phyloP scores from a whole-genome alignment of 2,888 invertebrate genomes.

The Sepiola atlantica region DNA sequence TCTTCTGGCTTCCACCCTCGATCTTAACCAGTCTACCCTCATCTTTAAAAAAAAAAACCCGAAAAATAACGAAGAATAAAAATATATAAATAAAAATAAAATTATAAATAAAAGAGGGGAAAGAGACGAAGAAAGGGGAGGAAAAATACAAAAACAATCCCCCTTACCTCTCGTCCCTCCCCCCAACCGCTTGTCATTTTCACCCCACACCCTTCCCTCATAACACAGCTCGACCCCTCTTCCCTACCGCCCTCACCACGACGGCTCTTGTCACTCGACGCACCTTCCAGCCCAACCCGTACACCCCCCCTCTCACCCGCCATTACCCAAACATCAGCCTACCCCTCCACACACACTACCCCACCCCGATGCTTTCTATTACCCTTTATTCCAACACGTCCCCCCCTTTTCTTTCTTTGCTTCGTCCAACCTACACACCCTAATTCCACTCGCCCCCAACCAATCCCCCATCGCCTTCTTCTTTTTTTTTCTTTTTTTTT shows the following conservation, averaged over 20 bases:
- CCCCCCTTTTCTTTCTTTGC: not conserved
- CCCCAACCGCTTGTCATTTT: not conserved
- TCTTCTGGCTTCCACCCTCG: constrained; percentile 25
- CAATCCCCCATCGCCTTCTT: not conserved
- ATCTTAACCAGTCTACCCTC: constrained; percentile 9
- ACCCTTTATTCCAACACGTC: not conserved
- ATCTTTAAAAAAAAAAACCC: not conserved
- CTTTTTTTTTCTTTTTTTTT: not conserved
- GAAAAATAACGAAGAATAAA: not conserved
- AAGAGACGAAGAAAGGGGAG: not conserved
- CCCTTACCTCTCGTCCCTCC: not conserved
- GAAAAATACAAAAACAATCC: not conserved
- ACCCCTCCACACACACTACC: not conserved
- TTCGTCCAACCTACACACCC: not conserved
- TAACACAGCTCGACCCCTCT: not conserved
- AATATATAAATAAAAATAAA: not conserved
- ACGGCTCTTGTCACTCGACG: not conserved
- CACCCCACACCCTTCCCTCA: not conserved
- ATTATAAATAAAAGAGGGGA: not conserved
- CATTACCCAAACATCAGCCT: constrained; percentile 8
- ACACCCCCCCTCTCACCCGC: not conserved
- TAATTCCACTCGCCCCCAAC: not conserved
- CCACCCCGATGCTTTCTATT: not conserved
- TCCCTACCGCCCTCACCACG: not conserved
- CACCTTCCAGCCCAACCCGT: not conserved